These are phyloP conservation scores for Alaudala cheleensis DNA, from an alignment of 2,113 vertebrate genomes.

Conservation along the genomic window DNA sequence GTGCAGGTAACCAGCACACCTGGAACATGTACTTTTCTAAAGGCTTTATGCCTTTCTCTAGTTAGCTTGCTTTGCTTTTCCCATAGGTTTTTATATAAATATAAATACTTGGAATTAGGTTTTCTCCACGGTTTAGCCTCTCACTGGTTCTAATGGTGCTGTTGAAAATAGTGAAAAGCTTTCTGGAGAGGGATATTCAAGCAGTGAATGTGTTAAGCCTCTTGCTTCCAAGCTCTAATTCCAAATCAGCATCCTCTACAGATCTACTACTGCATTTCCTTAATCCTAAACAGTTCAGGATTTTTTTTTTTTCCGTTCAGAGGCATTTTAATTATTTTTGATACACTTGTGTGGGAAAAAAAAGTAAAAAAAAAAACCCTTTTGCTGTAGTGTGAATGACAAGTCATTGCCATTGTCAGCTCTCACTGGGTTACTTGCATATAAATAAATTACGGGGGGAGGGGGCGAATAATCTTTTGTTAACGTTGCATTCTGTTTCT, in stretches of 20 bases:
- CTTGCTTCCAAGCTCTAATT: conserved; percentile 20
- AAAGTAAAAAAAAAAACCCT: background rate
- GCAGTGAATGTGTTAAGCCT: background rate
- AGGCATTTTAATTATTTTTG: conserved; percentile 30
- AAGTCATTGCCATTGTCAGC: conserved; percentile 4
- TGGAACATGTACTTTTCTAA: background rate
- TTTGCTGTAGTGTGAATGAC: background rate
- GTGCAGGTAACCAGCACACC: rapidly evolving
- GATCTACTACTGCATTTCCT: conserved; percentile 10
- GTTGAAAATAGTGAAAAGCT: background rate
- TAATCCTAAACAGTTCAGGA: conserved; percentile 23
- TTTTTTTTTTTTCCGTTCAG: background rate
- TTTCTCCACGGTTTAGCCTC: background rate
- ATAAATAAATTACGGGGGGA: conserved; percentile 38
- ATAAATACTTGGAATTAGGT: background rate
- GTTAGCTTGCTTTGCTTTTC: background rate
- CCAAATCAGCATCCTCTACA: background rate
- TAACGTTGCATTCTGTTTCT: background rate
- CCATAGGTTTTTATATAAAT: background rate
- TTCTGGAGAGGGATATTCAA: background rate
- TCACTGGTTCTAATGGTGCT: background rate
- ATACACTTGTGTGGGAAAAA: background rate
- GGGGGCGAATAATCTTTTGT: conserved; percentile 11
- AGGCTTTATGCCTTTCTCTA: background rate
- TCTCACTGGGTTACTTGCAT: conserved; percentile 27